Evolutionary conservation across 2,888 invertebrate species (phyloP).

Genomic region (Scaptomyza polygonia): DNA sequence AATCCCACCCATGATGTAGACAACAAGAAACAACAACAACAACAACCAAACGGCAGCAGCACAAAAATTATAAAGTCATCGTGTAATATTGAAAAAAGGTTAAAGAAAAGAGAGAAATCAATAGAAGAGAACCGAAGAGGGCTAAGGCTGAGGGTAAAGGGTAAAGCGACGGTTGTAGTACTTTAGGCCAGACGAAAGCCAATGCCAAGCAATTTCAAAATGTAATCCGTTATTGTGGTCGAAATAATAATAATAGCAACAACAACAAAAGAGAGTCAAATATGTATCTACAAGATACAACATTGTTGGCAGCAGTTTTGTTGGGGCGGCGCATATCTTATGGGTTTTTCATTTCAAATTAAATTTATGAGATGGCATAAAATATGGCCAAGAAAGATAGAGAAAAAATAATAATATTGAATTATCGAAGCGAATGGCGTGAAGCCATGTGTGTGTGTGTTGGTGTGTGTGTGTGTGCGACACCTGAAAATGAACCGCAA

Average conservation of each 20-base stretch:
- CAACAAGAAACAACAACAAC: conserved; percentile 24
- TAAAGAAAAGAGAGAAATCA: background rate
- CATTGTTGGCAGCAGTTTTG: conserved; percentile 14
- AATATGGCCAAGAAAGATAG: conserved; percentile 13
- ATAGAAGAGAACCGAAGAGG: background rate
- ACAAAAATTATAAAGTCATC: conserved; percentile 77
- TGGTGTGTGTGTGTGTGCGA: conserved; percentile 26
- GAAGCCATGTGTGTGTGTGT: conserved; percentile 5
- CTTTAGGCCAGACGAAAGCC: conserved; percentile 49
- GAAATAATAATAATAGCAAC: conserved; percentile 14
- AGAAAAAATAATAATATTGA: conserved; percentile 54
- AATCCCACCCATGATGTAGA: conserved; percentile 78
- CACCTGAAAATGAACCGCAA: conserved; percentile 65
- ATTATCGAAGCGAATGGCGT: conserved; percentile 49
- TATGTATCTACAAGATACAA: conserved; percentile 54
- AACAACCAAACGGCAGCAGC: conserved; percentile 21
- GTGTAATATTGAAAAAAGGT: conserved; percentile 75
- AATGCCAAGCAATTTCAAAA: conserved; percentile 77
- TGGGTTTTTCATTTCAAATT: conserved; percentile 82
- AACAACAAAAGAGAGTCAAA: conserved; percentile 5
- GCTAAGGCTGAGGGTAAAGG: background rate
- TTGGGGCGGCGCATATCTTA: too few species aligned
- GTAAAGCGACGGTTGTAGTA: too few species aligned
- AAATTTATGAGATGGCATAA: conserved; percentile 80
- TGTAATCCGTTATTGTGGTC: conserved; percentile 74